phyloP scores from a whole-genome alignment of 2,888 invertebrate genomes.

The Pristionchus entomophagus region DNA sequence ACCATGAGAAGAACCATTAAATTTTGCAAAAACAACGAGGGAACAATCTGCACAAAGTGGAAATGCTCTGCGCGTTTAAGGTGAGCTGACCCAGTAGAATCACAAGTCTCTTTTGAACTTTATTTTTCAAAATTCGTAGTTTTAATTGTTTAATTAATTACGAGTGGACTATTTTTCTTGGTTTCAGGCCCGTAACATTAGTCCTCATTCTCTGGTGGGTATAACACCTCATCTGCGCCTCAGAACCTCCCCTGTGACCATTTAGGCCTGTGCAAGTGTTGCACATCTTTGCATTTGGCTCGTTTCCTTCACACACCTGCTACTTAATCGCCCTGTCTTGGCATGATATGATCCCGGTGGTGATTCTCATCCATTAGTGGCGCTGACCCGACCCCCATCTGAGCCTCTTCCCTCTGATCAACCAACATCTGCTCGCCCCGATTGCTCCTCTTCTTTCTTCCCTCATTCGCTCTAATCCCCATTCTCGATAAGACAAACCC shows the following conservation, averaged over 20 bases:
- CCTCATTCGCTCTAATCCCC: neutral
- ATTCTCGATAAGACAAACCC: neutral
- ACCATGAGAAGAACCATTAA: no score
- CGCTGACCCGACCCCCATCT: constrained; percentile 2
- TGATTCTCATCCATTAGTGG: neutral
- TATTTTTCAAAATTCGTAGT: neutral
- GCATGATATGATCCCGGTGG: neutral
- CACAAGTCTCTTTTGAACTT: neutral
- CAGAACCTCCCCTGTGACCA: no score
- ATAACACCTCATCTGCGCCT: neutral
- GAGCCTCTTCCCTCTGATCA: neutral
- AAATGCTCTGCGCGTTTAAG: neutral
- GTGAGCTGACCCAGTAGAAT: neutral
- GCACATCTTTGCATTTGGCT: neutral
- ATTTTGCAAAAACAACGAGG: no score
- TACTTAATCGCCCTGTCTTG: neutral
- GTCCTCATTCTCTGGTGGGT: no score
- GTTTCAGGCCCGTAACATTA: neutral
- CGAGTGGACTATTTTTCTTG: neutral
- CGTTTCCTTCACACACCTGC: neutral
- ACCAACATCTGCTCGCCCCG: constrained; percentile 11
- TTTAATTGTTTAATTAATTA: neutral
- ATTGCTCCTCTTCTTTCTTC: neutral
- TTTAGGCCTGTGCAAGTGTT: neutral
- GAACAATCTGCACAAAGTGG: no score